phyloP scores from a whole-genome alignment of 2,888 invertebrate genomes.

The Dioctria linearis region DNA sequence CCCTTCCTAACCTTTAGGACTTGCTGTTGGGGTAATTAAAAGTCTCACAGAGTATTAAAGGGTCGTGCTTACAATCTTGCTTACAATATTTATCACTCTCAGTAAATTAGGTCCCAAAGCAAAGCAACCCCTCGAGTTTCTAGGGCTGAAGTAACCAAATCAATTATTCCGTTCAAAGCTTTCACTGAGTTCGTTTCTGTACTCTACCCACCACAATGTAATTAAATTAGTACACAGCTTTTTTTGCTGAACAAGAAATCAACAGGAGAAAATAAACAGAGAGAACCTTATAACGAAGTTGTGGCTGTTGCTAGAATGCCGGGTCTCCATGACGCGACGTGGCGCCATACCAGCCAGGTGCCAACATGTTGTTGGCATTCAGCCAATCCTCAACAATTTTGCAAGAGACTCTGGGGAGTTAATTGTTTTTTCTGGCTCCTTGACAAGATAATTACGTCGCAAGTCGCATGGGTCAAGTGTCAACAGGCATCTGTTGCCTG shows the following conservation, averaged over 20 bases:
- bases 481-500: slow-evolving; percentile 48
- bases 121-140: not conserved
- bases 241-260: slow-evolving; percentile 35
- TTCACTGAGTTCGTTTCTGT: slow-evolving; percentile 6
- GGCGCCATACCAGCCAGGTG: not conserved
- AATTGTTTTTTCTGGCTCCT: slow-evolving; percentile 40
- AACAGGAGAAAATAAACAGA: slow-evolving; percentile 18
- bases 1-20: too few relatives aligned
- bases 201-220: not conserved
- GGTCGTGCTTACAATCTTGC: not conserved
- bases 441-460: slow-evolving; percentile 39
- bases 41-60: not conserved
- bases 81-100: slow-evolving; percentile 18
- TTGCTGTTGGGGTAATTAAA: slow-evolving; percentile 10
- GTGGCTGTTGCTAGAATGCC: too few relatives aligned
- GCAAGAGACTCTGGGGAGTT: not conserved
- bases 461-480: slow-evolving; percentile 27
- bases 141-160: slow-evolving; percentile 2
- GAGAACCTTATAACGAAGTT: slow-evolving; percentile 8
- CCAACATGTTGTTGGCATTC: slow-evolving; percentile 25
- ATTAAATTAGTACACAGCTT: slow-evolving; percentile 45
- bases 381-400: slow-evolving; percentile 9
- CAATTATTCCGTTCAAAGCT: slow-evolving; percentile 25
- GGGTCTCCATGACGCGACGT: not conserved
- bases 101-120: slow-evolving; percentile 3